These are phyloP conservation scores for Platycnemis pennipes DNA, from an alignment of 2,888 invertebrate species.

Conservation along the genomic window DNA sequence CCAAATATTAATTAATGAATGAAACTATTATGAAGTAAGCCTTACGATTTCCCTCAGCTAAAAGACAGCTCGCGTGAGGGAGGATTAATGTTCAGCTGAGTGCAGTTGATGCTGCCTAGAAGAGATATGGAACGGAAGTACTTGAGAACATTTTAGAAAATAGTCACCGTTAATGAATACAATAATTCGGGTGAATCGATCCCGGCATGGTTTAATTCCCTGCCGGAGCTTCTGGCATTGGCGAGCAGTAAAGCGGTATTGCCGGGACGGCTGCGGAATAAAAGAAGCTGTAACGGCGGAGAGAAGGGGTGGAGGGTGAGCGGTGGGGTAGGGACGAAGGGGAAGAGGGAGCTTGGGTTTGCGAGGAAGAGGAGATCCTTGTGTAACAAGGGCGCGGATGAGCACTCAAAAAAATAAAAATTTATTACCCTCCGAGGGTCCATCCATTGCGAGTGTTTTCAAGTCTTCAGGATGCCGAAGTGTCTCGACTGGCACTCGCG, in stretches of 20 bases:
- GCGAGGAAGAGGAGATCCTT: conserved; percentile 19
- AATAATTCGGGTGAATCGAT: background rate
- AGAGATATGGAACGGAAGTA: no score
- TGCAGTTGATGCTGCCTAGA: no score
- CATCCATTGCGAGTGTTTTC: conserved; percentile 65
- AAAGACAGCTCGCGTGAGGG: no score
- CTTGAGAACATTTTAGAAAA: background rate
- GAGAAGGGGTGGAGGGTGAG: background rate
- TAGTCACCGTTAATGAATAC: background rate
- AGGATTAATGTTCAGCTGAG: no score
- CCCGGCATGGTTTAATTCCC: background rate
- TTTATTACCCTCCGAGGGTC: conserved; percentile 35
- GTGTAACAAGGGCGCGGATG: conserved; percentile 63
- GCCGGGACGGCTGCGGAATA: conserved; percentile 7
- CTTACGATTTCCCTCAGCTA: no score
- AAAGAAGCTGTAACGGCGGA: background rate
- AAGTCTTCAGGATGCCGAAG: conserved; percentile 66
- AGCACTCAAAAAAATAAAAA: conserved; percentile 60
- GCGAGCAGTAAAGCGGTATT: background rate
- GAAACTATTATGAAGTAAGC: no score
- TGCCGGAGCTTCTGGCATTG: background rate
- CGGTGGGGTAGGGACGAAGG: background rate
- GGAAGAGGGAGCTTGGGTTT: no score
- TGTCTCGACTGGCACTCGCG: conserved; percentile 53
- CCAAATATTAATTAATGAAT: no score